A percentile compares a stretch with the other conserved stretches of the same genome.
phyloP scores from a whole-genome alignment of 2,888 invertebrate genomes.

The Hybos culiciformis region DNA sequence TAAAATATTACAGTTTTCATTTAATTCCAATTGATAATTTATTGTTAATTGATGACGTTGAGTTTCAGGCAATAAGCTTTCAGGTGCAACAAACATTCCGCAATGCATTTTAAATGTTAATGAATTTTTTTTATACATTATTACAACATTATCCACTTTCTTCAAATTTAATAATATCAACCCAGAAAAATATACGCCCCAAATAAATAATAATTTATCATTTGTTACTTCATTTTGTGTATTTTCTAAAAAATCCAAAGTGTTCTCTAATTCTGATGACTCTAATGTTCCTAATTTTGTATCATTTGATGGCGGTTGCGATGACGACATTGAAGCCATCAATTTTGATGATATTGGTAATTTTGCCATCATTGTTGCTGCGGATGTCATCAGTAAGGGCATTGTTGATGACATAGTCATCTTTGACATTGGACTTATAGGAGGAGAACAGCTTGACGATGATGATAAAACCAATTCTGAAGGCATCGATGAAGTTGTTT shows the following conservation, averaged over 20 bases:
- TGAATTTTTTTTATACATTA: slow-evolving; percentile 34
- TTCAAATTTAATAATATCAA: slow-evolving; percentile 52
- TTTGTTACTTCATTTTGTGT: slow-evolving; percentile 18
- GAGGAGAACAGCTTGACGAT: too few relatives aligned
- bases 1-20: slow-evolving; percentile 11
- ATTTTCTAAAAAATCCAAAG: slow-evolving; percentile 1
- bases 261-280: slow-evolving; percentile 15
- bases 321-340: too few relatives aligned
- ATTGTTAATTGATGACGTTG: slow-evolving; percentile 22
- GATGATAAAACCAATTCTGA: too few relatives aligned
- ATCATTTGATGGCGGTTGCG: too few relatives aligned
- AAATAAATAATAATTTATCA: slow-evolving; percentile 56
- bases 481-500: too few relatives aligned
- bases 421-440: too few relatives aligned
- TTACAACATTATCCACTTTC: slow-evolving; percentile 15
- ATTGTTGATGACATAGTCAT: too few relatives aligned
- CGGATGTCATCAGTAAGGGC: too few relatives aligned
- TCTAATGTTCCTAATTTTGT: too few relatives aligned
- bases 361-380: too few relatives aligned
- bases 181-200: slow-evolving; percentile 77
- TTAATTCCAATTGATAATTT: slow-evolving; percentile 18
- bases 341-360: too few relatives aligned
- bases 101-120: slow-evolving; percentile 78
- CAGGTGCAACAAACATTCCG: slow-evolving; percentile 62
- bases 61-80: slow-evolving; percentile 26